Percentiles rank a stretch among this genome's conserved stretches.
Conservation (phyloP, 1,140 invertebrate genomes). For the Steinernema khuongi region DNA sequence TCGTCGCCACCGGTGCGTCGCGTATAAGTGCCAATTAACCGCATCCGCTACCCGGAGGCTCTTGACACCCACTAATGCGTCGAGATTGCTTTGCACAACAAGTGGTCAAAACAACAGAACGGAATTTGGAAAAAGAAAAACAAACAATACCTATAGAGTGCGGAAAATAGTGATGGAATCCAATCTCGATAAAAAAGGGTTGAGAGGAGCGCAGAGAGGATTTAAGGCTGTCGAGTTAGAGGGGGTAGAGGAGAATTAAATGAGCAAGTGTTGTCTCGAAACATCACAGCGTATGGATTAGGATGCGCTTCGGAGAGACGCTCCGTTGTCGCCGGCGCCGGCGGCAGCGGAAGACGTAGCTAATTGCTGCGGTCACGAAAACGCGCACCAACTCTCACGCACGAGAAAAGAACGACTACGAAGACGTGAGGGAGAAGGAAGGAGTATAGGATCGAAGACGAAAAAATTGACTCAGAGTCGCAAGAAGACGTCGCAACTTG, state of each 20-base stretch:
- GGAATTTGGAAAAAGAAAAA: too few relatives aligned
- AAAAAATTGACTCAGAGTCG: constrained; percentile 7
- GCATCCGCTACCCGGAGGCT: too few relatives aligned
- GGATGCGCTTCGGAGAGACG: background rate
- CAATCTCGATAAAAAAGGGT: too few relatives aligned
- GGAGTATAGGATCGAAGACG: background rate
- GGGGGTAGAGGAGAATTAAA: background rate
- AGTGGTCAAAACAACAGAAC: too few relatives aligned
- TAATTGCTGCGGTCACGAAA: background rate
- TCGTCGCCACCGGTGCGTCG: background rate
- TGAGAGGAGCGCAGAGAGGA: too few relatives aligned
- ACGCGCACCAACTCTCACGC: background rate
- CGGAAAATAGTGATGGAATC: too few relatives aligned
- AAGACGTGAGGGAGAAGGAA: background rate
- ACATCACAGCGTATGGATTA: background rate
- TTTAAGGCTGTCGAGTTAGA: too few relatives aligned
- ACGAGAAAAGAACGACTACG: background rate
- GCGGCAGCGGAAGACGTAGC: background rate
- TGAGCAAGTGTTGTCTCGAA: background rate
- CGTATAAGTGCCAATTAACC: background rate
- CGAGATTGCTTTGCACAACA: too few relatives aligned
- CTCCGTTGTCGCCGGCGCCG: background rate
- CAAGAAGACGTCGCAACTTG: background rate
- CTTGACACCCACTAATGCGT: too few relatives aligned
- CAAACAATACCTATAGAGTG: too few relatives aligned